phyloP scores from a whole-genome alignment of 2,888 invertebrate species.

The Parthenolecanium corni region DNA sequence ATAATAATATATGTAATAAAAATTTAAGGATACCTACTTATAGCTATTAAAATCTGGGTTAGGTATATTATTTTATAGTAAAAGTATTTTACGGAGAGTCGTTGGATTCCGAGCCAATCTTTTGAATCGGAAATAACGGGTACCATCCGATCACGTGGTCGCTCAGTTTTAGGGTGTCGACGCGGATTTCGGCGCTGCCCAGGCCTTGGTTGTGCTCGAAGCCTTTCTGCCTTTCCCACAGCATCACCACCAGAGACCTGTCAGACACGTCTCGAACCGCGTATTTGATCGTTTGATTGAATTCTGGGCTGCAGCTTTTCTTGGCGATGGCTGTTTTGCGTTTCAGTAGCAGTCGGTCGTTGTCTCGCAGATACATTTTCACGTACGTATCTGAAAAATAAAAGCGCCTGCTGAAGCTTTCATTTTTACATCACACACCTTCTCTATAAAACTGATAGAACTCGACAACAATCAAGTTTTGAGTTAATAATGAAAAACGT shows the following conservation, averaged over 20 bases:
- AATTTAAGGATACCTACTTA: too few relatives aligned
- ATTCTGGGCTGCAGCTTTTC: slow-evolving; percentile 71
- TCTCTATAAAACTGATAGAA: too few relatives aligned
- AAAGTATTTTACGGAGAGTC: slow-evolving; percentile 42
- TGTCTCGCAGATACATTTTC: slow-evolving; percentile 75
- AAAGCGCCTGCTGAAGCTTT: too few relatives aligned
- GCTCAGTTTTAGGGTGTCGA: slow-evolving; percentile 68
- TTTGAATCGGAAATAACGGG: slow-evolving; percentile 76
- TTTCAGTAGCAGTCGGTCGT: slow-evolving; percentile 78
- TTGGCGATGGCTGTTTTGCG: slow-evolving; percentile 77
- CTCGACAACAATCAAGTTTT: too few relatives aligned
- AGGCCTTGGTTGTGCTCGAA: slow-evolving; percentile 70
- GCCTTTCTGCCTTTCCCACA: slow-evolving; percentile 82
- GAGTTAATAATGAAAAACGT: too few relatives aligned
- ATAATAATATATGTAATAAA: too few relatives aligned
- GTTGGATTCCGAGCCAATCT: slow-evolving; percentile 56
- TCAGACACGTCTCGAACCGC: slow-evolving; percentile 43
- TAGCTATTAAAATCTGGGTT: too few relatives aligned
- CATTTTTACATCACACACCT: too few relatives aligned
- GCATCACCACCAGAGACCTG: slow-evolving; percentile 74
- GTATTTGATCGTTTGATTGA: slow-evolving; percentile 79
- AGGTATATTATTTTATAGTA: slow-evolving; percentile 1
- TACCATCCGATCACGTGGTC: slow-evolving; percentile 82
- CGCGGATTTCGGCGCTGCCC: slow-evolving; percentile 74
- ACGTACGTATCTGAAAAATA: slow-evolving; percentile 72